A percentile compares a stretch with the other conserved stretches of the same genome.
These are phyloP conservation scores for Venturia canescens DNA, from an alignment of 1,140 invertebrate species.

Conservation along the genomic window DNA sequence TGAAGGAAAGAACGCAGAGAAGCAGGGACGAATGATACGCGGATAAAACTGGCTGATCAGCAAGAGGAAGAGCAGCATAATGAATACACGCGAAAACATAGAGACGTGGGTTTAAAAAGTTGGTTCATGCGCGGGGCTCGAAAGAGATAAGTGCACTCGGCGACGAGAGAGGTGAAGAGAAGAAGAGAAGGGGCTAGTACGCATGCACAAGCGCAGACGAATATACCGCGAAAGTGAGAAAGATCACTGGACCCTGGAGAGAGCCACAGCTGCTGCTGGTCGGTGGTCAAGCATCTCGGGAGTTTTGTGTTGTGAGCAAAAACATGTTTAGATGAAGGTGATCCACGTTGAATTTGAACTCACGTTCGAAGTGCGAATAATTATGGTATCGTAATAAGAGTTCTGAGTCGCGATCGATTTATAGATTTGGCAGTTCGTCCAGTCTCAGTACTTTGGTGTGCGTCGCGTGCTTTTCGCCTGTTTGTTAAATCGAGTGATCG, in stretches of 20 bases:
- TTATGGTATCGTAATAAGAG: background rate
- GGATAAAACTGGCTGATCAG: slow-evolving; percentile 6
- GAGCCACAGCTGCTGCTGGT: slow-evolving; percentile 30
- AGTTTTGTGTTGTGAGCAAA: slow-evolving; percentile 26
- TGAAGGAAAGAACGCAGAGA: background rate
- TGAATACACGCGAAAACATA: background rate
- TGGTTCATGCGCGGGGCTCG: background rate
- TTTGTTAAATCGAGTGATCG: background rate
- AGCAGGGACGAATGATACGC: background rate
- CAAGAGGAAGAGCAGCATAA: slow-evolving; percentile 39
- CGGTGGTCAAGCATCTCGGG: slow-evolving; percentile 38
- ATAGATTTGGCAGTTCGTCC: too few species aligned
- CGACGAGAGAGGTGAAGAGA: background rate
- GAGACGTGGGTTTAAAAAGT: background rate
- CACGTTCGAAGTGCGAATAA: background rate
- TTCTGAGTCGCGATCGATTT: too few species aligned
- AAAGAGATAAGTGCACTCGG: background rate
- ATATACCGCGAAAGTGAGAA: slow-evolving; percentile 34
- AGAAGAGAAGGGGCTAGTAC: background rate
- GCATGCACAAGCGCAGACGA: slow-evolving; percentile 31
- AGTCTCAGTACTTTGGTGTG: background rate
- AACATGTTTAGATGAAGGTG: background rate
- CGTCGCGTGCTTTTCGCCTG: background rate
- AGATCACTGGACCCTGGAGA: slow-evolving; percentile 47
- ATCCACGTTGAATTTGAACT: background rate